Base-by-base conservation (phyloP, 1,140 invertebrate genomes). In the Drosophila setifemur region DNA sequence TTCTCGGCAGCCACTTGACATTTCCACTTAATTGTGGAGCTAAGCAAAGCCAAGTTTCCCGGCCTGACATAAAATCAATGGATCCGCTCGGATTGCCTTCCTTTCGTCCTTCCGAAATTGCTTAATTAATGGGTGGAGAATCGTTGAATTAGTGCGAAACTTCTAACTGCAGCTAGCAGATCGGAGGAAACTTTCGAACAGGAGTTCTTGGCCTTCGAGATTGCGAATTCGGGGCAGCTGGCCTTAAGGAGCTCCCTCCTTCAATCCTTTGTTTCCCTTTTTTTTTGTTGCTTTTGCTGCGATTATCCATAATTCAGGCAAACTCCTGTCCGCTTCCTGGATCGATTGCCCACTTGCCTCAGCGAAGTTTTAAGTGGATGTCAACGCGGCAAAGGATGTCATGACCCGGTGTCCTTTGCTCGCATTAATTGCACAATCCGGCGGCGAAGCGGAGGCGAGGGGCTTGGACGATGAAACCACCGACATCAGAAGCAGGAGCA, bases 1-100 rank as follows among this genome's bases (percentile, higher is more conserved):
- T n/a, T n/a, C n/a, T n/a, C n/a, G n/a, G 60, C 60, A 64, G 63
- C 64, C 64, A 68, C 66, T 55, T 55, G 66, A 69, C 66, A 69
- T 69, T 45, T 48, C 43, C 66, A 57, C 66, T 69, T 69, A 69
- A 69, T 69, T 69, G 40, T 43, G 49, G 21, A 69, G 25, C 33
- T 19, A 11, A 18, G 43, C 42, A 7, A 12, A 44, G 29, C 21
- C 37, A 69, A 68, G 33, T 69, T 55, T 42, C 18, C 25, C n/a
- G 2, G 21, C 35, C 35, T 42, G 53, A 60, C 67, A 58, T 53
- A 70, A 70, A 70, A 49, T 70, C 67, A 70, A 70, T 70, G 37
- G 43, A 28, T 29, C 12, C 44, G 40, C 50, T 42, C 31, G 18
- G 54, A 48, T 26, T 39, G 63, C 53, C 55, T 39, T 11, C 60